These are phyloP conservation scores for Dryobota labecula DNA, from an alignment of 2,888 invertebrate species.

Conservation along the genomic window DNA sequence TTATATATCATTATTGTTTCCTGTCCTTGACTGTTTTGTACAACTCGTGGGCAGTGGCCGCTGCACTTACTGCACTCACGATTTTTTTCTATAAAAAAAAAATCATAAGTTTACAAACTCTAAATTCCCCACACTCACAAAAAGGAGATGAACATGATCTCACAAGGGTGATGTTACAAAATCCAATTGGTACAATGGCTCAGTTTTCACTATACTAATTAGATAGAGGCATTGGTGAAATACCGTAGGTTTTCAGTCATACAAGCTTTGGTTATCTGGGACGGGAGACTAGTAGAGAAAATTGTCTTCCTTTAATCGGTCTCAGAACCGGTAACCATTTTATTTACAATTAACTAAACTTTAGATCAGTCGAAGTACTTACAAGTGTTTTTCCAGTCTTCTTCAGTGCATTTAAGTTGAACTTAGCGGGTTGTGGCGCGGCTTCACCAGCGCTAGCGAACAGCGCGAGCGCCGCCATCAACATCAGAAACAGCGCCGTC, in stretches of 20 bases:
- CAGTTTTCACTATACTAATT: background rate
- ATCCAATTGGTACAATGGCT: background rate
- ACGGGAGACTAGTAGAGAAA: too few species aligned
- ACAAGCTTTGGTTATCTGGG: background rate
- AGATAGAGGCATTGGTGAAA: background rate
- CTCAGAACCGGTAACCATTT: background rate
- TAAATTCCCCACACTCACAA: background rate
- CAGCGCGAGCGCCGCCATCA: slow-evolving; percentile 30
- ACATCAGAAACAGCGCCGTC: too few species aligned
- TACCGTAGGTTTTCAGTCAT: background rate
- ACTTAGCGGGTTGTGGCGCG: slow-evolving; percentile 21
- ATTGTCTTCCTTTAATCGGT: too few species aligned
- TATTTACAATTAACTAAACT: background rate
- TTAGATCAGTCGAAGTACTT: slow-evolving; percentile 56
- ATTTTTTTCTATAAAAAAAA: slow-evolving; percentile 17
- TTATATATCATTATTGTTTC: slow-evolving; percentile 6
- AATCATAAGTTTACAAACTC: background rate
- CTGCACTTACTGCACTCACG: background rate
- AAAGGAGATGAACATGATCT: too few species aligned
- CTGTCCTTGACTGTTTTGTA: slow-evolving; percentile 14
- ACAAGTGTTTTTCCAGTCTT: slow-evolving; percentile 73
- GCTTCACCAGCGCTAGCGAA: slow-evolving; percentile 27
- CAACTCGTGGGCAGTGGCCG: slow-evolving; percentile 16
- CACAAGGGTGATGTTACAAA: background rate
- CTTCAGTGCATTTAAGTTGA: slow-evolving; percentile 63